These are phyloP conservation scores for Euglossa dilemma DNA, from an alignment of 1,140 invertebrate genomes.

Conservation along the genomic window DNA sequence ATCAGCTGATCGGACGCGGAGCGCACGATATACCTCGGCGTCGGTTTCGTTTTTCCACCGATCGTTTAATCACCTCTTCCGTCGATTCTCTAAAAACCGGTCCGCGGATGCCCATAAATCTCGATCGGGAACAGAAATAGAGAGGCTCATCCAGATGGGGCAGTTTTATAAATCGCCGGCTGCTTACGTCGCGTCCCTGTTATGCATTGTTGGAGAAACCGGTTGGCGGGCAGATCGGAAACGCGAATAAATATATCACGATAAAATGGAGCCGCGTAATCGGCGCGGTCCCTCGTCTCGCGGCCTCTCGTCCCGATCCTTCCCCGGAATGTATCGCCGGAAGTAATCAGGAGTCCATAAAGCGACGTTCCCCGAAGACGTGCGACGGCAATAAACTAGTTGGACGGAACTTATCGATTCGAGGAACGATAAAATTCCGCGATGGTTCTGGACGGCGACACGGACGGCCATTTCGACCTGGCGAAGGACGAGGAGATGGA, in stretches of 20 bases:
- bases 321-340: conserved; percentile 12
- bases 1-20: no score
- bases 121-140: not conserved
- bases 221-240: conserved; percentile 21
- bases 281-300: conserved; percentile 8
- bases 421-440: conserved; percentile 10
- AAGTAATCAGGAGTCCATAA: conserved; percentile 32
- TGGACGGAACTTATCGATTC: not conserved
- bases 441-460: not conserved
- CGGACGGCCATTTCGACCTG: not conserved
- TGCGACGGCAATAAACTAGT: conserved; percentile 7
- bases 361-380: conserved; percentile 3
- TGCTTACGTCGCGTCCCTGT: not conserved
- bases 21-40: not conserved
- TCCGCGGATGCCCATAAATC: conserved; percentile 1
- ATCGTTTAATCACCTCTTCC: not conserved
- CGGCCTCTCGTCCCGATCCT: not conserved
- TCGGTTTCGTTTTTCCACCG: not conserved
- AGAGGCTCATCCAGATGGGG: not conserved
- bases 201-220: conserved; percentile 28
- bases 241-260: conserved; percentile 42
- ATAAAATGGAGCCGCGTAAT: conserved; percentile 44
- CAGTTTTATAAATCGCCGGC: conserved; percentile 3
- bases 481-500: no score
- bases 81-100: not conserved